Base-by-base conservation (phyloP, 2,797 vertebrate species). In the Brachyalestes nurse region DNA sequence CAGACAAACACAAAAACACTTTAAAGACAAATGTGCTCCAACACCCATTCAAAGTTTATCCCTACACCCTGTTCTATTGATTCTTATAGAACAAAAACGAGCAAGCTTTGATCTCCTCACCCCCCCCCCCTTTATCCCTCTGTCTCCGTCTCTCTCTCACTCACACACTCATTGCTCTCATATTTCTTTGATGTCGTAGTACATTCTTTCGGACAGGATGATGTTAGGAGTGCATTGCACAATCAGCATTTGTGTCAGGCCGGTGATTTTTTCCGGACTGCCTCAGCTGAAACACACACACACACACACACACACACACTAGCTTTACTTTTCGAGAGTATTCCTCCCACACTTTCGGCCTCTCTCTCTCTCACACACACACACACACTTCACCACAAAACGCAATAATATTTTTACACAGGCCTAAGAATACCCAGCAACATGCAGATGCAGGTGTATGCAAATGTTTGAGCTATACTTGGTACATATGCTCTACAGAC, bases 131-230 rank as follows among this genome's bases (percentile, higher is more conserved):
- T 40, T 45, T 23, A 23, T 28, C 19, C 28, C 16, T 6, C 17
- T 53, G 12, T 28, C 14, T 38, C 47, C 53, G 6, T 67, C 38
- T 67, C 38, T 47, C 19, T 42, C 12, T 49, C 47, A 0, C 60
- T 12, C 21, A 28, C 21, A 28, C 60, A 62, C 60, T 28, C 8
- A 47, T 21, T 10, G 23, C 70, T 55, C 16, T 57, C 70, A 38
- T 16, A 8, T 38, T 72, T 72, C 70, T 57, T 23, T 38, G 49
- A 72, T 72, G 25, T 57, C 47, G 65, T 47, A n/a, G 70, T 38
- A 38, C 51, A 72, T 72, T 72, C 23, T 55, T 72, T 72, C 70
- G 10, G 65, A 47, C 42, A n/a, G 25, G 51, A 55, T n/a, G 1
- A 49, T 72, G 16, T 57, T 19, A 14, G 8, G 7, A 57, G 49